Evolutionary conservation across 2,888 invertebrate genomes (phyloP).

Genomic region (Sialis lutaria): DNA sequence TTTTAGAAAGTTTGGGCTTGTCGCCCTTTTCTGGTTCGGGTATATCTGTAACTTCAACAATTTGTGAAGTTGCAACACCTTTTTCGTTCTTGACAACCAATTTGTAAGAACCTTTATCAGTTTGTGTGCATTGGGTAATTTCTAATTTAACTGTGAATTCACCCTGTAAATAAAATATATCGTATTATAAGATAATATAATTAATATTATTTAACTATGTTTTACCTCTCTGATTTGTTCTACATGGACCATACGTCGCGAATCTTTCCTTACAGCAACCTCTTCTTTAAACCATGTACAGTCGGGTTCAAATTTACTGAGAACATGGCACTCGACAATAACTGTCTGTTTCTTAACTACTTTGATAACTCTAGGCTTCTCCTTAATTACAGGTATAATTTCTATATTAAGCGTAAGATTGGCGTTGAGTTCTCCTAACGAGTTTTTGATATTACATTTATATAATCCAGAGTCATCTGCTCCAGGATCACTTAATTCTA

Average conservation of each 20-base stretch:
- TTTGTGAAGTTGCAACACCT: slow-evolving; percentile 79
- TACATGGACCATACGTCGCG: slow-evolving; percentile 56
- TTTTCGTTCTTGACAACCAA: slow-evolving; percentile 83
- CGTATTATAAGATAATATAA: slow-evolving; percentile 6
- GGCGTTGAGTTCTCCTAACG: slow-evolving; percentile 90
- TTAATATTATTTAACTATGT: slow-evolving; percentile 10
- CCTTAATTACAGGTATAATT: slow-evolving; percentile 89
- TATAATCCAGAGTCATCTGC: slow-evolving; percentile 94
- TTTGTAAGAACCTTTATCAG: slow-evolving; percentile 79
- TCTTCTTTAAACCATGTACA: slow-evolving; percentile 89
- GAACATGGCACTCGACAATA: slow-evolving; percentile 83
- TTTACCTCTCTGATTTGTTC: slow-evolving; percentile 63
- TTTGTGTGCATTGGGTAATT: slow-evolving; percentile 63
- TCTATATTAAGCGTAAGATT: slow-evolving; percentile 95
- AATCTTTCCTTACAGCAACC: slow-evolving; percentile 57
- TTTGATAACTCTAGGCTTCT: slow-evolving; percentile 80
- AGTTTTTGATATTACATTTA: slow-evolving; percentile 94
- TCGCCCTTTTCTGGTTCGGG: slow-evolving; percentile 59
- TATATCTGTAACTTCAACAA: slow-evolving; percentile 72
- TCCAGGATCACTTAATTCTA: slow-evolving; percentile 80
- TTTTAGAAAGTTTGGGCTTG: slow-evolving; percentile 64
- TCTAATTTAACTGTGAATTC: slow-evolving; percentile 83
- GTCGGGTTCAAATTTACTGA: slow-evolving; percentile 83
- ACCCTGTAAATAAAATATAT: slow-evolving; percentile 34
- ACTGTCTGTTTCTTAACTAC: slow-evolving; percentile 85